phyloP scores from a whole-genome alignment of 2,888 invertebrate species.

The Andricus quercusramuli region DNA sequence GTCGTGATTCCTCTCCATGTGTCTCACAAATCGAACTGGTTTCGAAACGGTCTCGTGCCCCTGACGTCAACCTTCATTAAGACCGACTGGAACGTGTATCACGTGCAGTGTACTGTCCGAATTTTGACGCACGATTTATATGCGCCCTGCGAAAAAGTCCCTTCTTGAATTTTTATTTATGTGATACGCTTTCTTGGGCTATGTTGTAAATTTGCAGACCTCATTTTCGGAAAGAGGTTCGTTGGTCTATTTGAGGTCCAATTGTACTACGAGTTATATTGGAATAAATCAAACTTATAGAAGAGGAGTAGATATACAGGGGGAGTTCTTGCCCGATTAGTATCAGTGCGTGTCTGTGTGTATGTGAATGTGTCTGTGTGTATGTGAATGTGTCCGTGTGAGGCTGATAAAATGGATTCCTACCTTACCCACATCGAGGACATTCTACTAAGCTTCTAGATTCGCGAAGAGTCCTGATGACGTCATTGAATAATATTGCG shows the following conservation, averaged over 20 bases:
- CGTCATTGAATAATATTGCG: too few species aligned
- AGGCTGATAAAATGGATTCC: too few species aligned
- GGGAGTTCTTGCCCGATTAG: too few species aligned
- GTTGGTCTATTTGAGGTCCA: neutral
- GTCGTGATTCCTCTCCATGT: constrained; percentile 6
- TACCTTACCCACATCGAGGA: too few species aligned
- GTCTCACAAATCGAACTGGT: neutral
- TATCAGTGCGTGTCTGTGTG: too few species aligned
- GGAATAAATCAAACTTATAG: too few species aligned
- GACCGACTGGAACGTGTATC: constrained; percentile 18
- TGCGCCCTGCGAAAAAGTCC: neutral
- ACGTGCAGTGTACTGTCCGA: constrained; percentile 1
- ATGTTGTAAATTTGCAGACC: neutral
- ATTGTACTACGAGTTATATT: neutral
- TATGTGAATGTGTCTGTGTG: too few species aligned
- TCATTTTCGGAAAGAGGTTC: neutral
- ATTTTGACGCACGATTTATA: constrained; percentile 23
- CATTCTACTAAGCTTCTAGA: too few species aligned
- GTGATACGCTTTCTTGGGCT: neutral
- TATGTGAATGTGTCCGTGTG: too few species aligned
- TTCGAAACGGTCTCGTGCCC: constrained; percentile 2
- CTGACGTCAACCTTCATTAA: constrained; percentile 31
- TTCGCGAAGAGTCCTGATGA: too few species aligned
- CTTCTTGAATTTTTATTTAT: constrained; percentile 6
- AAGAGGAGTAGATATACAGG: too few species aligned